Base-by-base conservation (phyloP, 2,797 vertebrate species). In the Pitangus sulphuratus region DNA sequence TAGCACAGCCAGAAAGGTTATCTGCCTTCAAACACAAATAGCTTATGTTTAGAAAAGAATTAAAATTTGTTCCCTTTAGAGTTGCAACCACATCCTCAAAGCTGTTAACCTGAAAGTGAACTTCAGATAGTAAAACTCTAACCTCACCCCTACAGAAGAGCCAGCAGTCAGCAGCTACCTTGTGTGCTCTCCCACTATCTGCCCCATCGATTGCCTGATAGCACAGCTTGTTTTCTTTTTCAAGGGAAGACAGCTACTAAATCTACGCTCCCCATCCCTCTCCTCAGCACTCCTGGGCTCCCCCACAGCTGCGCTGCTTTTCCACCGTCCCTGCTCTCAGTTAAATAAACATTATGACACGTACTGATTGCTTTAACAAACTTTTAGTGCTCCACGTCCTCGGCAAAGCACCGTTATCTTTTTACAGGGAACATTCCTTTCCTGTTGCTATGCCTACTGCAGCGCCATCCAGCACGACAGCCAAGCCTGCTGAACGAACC, bases 41-140 rank as follows among this genome's bases (percentile, higher is more conserved):
- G 90, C 91, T 88, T 72, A 39, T 96, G 97, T 97, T 97, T 97
- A 97, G 94, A 97, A 90, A 96, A 96, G 95, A 97, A 94, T 95
- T 96, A 95, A 94, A 93, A 97, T 96, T 93, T 96, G 97, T 88
- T 97, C 97, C 83, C 93, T 96, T 95, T 92, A 95, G 90, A 95
- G 57, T 57, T 89, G 65, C 89, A 92, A 95, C 96, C 96, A 97
- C 94, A 97, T 97, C 96, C 95, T 96, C 95, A 65, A 77, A 92
- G 93, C 95, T 97, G 94, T 97, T 97, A 97, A 97, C 97, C 97
- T 96, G 95, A 93, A 93, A 86, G 93, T 97, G 97, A 97, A 97
- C 97, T 97, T 97, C 85, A 75, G 94, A 92, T 83, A 93, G 87
- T 95, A 96, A 91, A 92, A 79, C 42, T 79, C 88, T 44, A 95